phyloP scores from a whole-genome alignment of 1,140 invertebrate species.

The Manduca sexta region DNA sequence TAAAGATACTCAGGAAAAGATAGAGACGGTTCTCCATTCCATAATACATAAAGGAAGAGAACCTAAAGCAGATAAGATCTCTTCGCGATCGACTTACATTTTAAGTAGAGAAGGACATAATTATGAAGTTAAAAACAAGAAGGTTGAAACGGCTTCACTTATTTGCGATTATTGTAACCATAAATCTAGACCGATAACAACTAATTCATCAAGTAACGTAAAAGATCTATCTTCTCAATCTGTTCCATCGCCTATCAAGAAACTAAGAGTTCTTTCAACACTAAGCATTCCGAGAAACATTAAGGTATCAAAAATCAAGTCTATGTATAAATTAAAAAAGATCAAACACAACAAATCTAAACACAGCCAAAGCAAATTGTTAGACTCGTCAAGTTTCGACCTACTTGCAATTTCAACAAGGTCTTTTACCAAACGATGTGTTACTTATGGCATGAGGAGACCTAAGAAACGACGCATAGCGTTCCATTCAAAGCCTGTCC shows the following conservation, averaged over 20 bases:
- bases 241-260: constrained; percentile 29
- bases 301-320: constrained; percentile 11
- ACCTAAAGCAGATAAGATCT: constrained; percentile 15
- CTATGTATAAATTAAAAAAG: constrained; percentile 15
- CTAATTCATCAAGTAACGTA: background rate
- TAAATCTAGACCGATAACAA: background rate
- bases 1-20: constrained; percentile 39
- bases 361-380: constrained; percentile 20
- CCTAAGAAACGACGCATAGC: constrained; percentile 12
- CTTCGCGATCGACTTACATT: constrained; percentile 40
- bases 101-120: constrained; percentile 26
- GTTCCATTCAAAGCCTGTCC: constrained; percentile 18
- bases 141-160: constrained; percentile 4
- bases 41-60: constrained; percentile 38
- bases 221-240: constrained; percentile 18
- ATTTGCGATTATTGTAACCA: constrained; percentile 13
- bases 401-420: constrained; percentile 36
- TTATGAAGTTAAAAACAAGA: constrained; percentile 19
- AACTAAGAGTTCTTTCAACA: constrained; percentile 43
- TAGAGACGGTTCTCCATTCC: constrained; percentile 40
- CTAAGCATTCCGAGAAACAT: constrained; percentile 47
- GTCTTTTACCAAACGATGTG: constrained; percentile 32
- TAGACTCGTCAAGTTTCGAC: constrained; percentile 36
- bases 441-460: constrained; percentile 19
- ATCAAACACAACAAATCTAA: constrained; percentile 27